phyloP scores from a whole-genome alignment of 2,888 invertebrate species.

The Platycheirus albimanus region DNA sequence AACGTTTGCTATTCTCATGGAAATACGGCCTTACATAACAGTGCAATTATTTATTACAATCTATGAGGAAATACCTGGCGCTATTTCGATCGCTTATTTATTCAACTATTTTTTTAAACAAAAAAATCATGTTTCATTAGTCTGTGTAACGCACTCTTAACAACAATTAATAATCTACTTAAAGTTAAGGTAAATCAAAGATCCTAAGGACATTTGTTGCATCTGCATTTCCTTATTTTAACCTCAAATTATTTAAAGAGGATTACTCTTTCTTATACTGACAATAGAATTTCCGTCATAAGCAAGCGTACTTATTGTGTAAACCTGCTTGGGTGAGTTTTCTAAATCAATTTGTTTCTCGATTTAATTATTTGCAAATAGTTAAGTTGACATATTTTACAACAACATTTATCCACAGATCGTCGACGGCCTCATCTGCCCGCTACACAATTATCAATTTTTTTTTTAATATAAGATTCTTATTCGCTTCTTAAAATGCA shows the following conservation, averaged over 20 bases:
- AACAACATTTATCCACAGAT: background rate
- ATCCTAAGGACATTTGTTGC: too few species aligned
- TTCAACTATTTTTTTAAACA: too few species aligned
- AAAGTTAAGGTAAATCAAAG: too few species aligned
- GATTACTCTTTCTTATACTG: background rate
- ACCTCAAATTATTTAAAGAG: constrained; percentile 54
- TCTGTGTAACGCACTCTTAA: too few species aligned
- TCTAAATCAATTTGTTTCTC: constrained; percentile 49
- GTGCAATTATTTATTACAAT: too few species aligned
- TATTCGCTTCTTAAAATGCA: constrained; percentile 8
- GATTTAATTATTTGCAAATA: constrained; percentile 48
- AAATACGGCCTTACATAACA: too few species aligned
- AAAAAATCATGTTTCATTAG: too few species aligned
- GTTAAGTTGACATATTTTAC: constrained; percentile 47
- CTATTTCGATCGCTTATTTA: too few species aligned
- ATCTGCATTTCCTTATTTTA: constrained; percentile 61
- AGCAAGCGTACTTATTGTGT: constrained; percentile 6
- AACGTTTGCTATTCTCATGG: too few species aligned
- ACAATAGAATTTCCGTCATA: constrained; percentile 63
- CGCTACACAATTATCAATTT: constrained; percentile 24
- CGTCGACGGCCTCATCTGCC: constrained; percentile 11
- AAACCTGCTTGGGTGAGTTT: constrained; percentile 44
- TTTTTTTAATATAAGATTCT: constrained; percentile 28
- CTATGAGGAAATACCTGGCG: too few species aligned
- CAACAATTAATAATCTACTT: too few species aligned